These are phyloP conservation scores for Aphelenchoides fujianensis DNA, from an alignment of 1,140 invertebrate species.

Conservation along the genomic window DNA sequence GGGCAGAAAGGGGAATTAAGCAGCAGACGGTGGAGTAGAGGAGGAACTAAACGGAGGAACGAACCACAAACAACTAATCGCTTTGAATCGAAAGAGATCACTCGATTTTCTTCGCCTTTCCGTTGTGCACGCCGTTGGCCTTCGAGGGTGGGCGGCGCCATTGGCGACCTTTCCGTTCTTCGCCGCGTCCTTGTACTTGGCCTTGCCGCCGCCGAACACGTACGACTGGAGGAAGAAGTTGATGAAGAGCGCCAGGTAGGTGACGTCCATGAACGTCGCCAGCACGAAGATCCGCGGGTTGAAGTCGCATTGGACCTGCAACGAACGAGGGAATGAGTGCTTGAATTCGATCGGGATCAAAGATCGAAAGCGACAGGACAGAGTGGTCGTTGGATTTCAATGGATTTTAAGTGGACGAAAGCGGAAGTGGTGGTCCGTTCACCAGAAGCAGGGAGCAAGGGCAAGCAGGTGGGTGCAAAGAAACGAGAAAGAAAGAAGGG, in stretches of 20 bases:
- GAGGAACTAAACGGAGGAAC: too few species aligned
- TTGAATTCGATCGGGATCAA: slow-evolving; percentile 11
- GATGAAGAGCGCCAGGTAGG: slow-evolving; percentile 66
- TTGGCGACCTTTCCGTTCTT: neutral
- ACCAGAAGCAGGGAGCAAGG: neutral
- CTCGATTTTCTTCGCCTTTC: neutral
- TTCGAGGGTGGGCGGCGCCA: neutral
- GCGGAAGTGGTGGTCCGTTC: neutral
- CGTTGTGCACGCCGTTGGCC: neutral
- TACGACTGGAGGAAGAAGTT: slow-evolving; percentile 67
- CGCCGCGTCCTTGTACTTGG: slow-evolving; percentile 49
- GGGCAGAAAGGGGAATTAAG: neutral
- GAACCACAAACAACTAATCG: neutral
- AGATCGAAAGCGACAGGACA: neutral
- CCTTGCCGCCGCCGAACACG: slow-evolving; percentile 56
- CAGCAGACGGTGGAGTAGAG: neutral
- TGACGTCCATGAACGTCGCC: slow-evolving; percentile 86
- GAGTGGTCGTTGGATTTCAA: neutral
- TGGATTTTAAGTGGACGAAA: neutral
- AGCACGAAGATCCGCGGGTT: slow-evolving; percentile 80
- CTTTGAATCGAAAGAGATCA: neutral
- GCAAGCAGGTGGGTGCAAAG: neutral
- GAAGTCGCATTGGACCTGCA: slow-evolving; percentile 73
- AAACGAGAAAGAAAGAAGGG: neutral
- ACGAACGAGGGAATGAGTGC: neutral